These are phyloP conservation scores for Phataginus tetradactyla DNA, from an alignment of 2,797 vertebrate species.

Conservation along the genomic window DNA sequence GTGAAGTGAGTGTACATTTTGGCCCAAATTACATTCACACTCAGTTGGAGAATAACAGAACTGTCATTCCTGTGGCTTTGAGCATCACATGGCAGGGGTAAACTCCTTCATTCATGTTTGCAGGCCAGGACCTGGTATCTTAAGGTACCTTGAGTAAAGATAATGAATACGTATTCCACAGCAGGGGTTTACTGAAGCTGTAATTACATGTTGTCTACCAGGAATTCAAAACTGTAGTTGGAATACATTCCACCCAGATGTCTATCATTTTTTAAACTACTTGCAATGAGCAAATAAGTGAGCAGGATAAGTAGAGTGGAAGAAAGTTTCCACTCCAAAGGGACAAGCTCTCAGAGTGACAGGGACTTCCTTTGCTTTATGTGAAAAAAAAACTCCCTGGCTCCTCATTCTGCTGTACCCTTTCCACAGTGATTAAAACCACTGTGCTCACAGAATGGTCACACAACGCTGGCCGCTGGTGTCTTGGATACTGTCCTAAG, in stretches of 20 bases:
- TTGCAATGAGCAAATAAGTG: neutral
- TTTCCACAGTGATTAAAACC: neutral
- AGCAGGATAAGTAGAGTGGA: neutral
- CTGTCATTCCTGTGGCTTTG: neutral
- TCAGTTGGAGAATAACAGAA: neutral
- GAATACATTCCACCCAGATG: neutral
- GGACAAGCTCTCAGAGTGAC: neutral
- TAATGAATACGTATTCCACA: neutral
- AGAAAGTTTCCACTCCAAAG: neutral
- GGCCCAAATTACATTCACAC: neutral
- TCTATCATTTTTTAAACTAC: neutral
- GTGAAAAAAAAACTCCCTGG: neutral
- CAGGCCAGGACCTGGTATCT: rapidly evolving
- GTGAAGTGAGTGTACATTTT: neutral
- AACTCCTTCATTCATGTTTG: rapidly evolving
- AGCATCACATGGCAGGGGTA: rapidly evolving
- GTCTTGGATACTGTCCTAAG: neutral
- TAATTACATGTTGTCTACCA: neutral
- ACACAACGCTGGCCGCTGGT: rapidly evolving
- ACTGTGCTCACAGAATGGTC: neutral
- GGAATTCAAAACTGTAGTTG: neutral
- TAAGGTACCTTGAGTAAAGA: neutral
- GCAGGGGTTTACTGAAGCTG: neutral
- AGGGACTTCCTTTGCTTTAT: neutral
- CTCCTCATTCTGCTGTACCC: neutral